phyloP scores from a whole-genome alignment of 2,888 invertebrate genomes.

The Ptycholaimellus sp. region DNA sequence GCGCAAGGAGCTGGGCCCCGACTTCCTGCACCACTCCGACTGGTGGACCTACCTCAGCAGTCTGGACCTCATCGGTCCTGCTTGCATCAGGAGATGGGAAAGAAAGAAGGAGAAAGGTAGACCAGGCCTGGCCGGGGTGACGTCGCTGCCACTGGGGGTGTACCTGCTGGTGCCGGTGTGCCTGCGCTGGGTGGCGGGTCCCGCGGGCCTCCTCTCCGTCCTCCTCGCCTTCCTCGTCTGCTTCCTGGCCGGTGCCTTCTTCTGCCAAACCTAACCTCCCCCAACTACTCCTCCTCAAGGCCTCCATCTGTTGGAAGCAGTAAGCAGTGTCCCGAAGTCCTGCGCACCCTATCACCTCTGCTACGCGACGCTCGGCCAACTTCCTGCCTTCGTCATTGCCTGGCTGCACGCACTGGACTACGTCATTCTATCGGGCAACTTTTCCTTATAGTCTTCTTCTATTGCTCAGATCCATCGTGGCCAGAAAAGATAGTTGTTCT shows the following conservation, averaged over 20 bases:
- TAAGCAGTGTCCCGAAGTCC: conserved; percentile 12
- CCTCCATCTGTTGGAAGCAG: conserved; percentile 10
- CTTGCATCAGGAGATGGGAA: too few species aligned
- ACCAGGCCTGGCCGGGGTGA: conserved; percentile 9
- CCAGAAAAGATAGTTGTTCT: too few species aligned
- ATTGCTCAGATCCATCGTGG: too few species aligned
- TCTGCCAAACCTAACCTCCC: too few species aligned
- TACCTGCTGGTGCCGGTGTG: conserved; percentile 9
- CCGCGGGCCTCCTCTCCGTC: conserved; percentile 10
- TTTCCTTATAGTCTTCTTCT: too few species aligned
- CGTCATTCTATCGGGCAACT: too few species aligned
- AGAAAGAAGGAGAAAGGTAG: too few species aligned
- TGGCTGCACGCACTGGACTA: conserved; percentile 10
- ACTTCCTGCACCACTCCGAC: too few species aligned
- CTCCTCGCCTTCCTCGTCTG: conserved; percentile 10
- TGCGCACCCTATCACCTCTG: conserved; percentile 11
- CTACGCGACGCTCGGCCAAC: conserved; percentile 10
- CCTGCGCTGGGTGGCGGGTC: conserved; percentile 10
- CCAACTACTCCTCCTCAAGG: too few species aligned
- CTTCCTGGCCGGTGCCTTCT: conserved; percentile 9
- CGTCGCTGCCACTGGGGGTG: conserved; percentile 8
- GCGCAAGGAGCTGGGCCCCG: too few species aligned
- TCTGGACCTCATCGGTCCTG: too few species aligned
- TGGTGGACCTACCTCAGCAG: too few species aligned
- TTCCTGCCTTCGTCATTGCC: conserved; percentile 10